These are phyloP conservation scores for Aphrophora alni DNA, from an alignment of 2,888 invertebrate genomes.

Conservation along the genomic window DNA sequence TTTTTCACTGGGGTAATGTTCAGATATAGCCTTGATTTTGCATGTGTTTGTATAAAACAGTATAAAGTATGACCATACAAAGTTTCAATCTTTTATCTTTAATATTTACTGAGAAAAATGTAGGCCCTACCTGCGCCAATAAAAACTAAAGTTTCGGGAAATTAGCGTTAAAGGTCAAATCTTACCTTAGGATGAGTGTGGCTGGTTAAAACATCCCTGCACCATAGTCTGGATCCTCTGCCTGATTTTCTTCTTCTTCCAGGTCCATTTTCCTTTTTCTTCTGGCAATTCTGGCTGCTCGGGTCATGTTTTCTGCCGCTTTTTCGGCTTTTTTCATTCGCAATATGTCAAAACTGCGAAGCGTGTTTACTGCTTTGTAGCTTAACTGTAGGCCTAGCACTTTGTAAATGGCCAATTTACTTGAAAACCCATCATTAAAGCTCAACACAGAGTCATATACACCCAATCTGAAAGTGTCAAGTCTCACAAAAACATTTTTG, in stretches of 20 bases:
- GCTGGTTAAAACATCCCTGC: neutral
- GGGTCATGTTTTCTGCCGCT: constrained; percentile 8
- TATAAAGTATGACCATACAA: neutral
- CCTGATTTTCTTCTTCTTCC: neutral
- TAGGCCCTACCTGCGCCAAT: neutral
- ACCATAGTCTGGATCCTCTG: neutral
- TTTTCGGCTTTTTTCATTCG: neutral
- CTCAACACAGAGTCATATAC: constrained; percentile 11
- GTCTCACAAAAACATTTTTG: neutral
- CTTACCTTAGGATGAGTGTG: neutral
- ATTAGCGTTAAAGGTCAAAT: neutral
- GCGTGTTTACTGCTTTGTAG: neutral
- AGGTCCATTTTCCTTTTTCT: neutral
- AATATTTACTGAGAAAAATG: neutral
- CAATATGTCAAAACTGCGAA: neutral
- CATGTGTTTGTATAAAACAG: no score
- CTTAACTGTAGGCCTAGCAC: constrained; percentile 8
- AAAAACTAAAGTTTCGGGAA: neutral
- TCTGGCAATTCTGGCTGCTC: constrained; percentile 10
- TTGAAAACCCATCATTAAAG: constrained; percentile 19
- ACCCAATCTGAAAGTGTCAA: neutral
- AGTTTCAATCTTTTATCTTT: neutral
- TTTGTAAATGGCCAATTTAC: constrained; percentile 18
- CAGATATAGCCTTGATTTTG: no score
- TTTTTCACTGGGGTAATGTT: no score